These are phyloP conservation scores for Nomada hirtipes DNA, from an alignment of 2,888 invertebrate genomes.

Conservation along the genomic window DNA sequence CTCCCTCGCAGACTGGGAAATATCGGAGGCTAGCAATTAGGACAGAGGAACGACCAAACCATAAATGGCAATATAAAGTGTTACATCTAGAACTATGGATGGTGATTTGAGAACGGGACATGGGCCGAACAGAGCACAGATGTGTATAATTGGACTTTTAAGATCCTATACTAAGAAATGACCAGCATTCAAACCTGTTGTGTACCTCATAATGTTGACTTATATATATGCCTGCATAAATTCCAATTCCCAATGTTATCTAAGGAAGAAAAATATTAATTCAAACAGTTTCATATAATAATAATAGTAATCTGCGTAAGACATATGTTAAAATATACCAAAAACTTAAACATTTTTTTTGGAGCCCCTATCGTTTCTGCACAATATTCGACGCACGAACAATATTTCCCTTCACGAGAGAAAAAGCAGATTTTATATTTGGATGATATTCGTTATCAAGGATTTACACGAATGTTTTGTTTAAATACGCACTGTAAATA, in stretches of 20 bases:
- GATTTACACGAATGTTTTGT: background rate
- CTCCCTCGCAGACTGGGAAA: too few relatives aligned
- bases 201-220: slow-evolving; percentile 91
- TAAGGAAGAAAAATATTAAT: background rate
- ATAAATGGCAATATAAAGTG: too few relatives aligned
- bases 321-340: slow-evolving; percentile 71
- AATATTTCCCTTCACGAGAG: background rate
- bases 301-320: background rate
- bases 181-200: background rate
- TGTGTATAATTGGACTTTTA: background rate
- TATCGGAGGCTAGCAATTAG: too few relatives aligned
- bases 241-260: slow-evolving; percentile 87
- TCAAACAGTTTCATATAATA: background rate
- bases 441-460: background rate
- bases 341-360: slow-evolving; percentile 76
- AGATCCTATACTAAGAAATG: background rate
- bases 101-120: too few relatives aligned
- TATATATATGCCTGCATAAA: slow-evolving; percentile 90
- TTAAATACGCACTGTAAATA: slow-evolving; percentile 5
- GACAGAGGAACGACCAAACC: too few relatives aligned
- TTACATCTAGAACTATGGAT: too few relatives aligned
- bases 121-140: too few relatives aligned
- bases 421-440: background rate
- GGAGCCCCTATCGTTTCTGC: slow-evolving; percentile 1
- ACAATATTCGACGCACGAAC: background rate